These are phyloP conservation scores for Dasyornis broadbenti DNA, from an alignment of 2,113 vertebrate species.

Conservation along the genomic window DNA sequence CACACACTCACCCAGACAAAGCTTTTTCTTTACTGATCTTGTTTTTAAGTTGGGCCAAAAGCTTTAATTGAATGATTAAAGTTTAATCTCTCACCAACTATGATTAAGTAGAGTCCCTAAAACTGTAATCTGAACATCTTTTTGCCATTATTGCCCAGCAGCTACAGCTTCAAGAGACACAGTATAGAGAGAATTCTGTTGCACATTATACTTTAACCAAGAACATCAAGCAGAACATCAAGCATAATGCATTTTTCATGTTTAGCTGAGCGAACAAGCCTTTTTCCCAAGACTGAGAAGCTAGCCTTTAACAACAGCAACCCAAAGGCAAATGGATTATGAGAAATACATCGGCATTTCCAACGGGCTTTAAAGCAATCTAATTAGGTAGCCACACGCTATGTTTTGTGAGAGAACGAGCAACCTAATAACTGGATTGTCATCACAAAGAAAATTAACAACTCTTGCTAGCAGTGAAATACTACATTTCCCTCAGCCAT, in stretches of 20 bases:
- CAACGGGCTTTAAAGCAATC: slow-evolving; percentile 49
- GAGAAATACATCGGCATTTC: slow-evolving; percentile 27
- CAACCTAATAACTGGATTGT: slow-evolving; percentile 68
- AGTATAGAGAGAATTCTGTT: not conserved
- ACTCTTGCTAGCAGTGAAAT: slow-evolving; percentile 31
- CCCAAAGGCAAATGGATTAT: slow-evolving; percentile 42
- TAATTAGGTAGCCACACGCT: slow-evolving; percentile 59
- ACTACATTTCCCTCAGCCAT: not conserved
- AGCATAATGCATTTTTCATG: slow-evolving; percentile 34
- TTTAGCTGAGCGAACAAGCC: slow-evolving; percentile 40
- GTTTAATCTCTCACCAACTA: not conserved
- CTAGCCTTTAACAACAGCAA: slow-evolving; percentile 56
- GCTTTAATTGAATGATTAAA: not conserved
- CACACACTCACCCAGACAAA: not conserved
- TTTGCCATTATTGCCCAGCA: slow-evolving; percentile 1
- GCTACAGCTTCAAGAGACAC: slow-evolving; percentile 10
- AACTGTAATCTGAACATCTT: slow-evolving; percentile 13
- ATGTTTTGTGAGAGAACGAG: slow-evolving; percentile 60
- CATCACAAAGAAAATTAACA: slow-evolving; percentile 57
- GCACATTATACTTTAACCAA: not conserved
- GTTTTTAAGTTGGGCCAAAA: not conserved
- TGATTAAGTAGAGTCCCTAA: not conserved
- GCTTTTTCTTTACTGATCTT: not conserved
- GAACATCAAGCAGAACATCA: slow-evolving; percentile 21
- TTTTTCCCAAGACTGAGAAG: slow-evolving; percentile 41